These are phyloP conservation scores for Alauda arvensis DNA, from an alignment of 2,797 vertebrate species.

Conservation along the genomic window DNA sequence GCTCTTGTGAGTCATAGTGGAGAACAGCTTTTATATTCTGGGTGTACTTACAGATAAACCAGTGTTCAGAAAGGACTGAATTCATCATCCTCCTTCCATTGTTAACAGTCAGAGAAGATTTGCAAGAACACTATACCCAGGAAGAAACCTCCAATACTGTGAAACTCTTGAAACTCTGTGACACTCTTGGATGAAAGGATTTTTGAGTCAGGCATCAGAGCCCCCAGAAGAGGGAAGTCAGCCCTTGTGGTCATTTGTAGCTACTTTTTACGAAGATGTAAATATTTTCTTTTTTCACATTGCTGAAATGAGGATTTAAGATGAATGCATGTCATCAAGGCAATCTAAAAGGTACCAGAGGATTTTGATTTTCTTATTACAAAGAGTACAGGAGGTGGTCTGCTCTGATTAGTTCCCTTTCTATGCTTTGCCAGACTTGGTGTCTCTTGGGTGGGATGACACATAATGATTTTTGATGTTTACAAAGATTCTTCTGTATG, in stretches of 20 bases:
- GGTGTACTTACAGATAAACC: background rate
- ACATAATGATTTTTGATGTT: background rate
- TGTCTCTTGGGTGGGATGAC: background rate
- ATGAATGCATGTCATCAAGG: background rate
- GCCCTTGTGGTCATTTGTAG: background rate
- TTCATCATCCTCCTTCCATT: background rate
- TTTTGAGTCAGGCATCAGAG: background rate
- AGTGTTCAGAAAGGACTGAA: background rate
- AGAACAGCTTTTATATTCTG: conserved; percentile 11
- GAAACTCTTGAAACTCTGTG: background rate
- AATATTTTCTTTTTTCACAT: background rate
- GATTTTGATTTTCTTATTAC: background rate
- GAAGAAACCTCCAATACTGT: background rate
- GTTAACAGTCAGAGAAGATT: background rate
- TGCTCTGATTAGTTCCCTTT: background rate
- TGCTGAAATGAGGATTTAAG: background rate
- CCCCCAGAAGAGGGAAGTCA: background rate
- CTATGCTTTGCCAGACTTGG: background rate
- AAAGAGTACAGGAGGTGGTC: background rate
- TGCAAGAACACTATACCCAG: background rate
- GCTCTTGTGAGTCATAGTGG: background rate
- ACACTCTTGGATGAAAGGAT: background rate
- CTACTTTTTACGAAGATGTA: background rate
- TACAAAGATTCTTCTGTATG: background rate
- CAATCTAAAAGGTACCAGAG: background rate